These are phyloP conservation scores for Adelognathus sp. DNA, from an alignment of 2,888 invertebrate species.

Conservation along the genomic window DNA sequence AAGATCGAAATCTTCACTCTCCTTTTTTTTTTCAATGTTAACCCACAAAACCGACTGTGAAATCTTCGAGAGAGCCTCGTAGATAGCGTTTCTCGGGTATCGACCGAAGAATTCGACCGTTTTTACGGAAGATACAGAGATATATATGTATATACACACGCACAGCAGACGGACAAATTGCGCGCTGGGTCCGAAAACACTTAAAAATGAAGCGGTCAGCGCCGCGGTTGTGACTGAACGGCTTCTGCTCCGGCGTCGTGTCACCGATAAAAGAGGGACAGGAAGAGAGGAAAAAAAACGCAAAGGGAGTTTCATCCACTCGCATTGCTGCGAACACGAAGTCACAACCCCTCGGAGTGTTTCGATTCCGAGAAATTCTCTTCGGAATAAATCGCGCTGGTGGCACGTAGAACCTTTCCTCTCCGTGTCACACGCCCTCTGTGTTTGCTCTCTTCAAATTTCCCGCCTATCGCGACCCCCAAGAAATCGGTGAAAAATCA, in stretches of 20 bases:
- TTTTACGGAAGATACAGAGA: slow-evolving; percentile 14
- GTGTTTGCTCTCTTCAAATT: slow-evolving; percentile 45
- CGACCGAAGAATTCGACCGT: slow-evolving; percentile 35
- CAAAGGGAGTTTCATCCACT: slow-evolving; percentile 38
- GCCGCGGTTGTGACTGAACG: slow-evolving; percentile 1
- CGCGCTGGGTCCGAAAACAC: slow-evolving; percentile 30
- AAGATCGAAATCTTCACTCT: background rate
- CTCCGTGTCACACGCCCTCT: background rate
- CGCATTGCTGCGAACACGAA: slow-evolving; percentile 30
- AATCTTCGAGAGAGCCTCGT: slow-evolving; percentile 6
- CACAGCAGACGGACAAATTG: slow-evolving; percentile 39
- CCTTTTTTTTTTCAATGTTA: background rate
- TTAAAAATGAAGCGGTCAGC: slow-evolving; percentile 39
- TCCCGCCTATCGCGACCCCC: slow-evolving; percentile 12
- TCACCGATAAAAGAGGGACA: slow-evolving; percentile 56
- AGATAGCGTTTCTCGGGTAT: slow-evolving; percentile 15
- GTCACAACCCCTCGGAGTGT: slow-evolving; percentile 20
- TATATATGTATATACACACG: no score
- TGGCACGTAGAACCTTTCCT: slow-evolving; percentile 26
- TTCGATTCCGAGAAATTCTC: slow-evolving; percentile 47
- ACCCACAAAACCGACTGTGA: background rate
- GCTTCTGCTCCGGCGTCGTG: slow-evolving; percentile 24
- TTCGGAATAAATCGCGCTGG: slow-evolving; percentile 46
- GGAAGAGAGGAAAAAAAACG: no score
- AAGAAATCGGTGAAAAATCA: slow-evolving; percentile 48